Evolutionary conservation across 2,113 vertebrate genomes (phyloP), one percentile per base, ranked within the genome.

Genomic region (Pomatorhinus ruficollis): DNA sequence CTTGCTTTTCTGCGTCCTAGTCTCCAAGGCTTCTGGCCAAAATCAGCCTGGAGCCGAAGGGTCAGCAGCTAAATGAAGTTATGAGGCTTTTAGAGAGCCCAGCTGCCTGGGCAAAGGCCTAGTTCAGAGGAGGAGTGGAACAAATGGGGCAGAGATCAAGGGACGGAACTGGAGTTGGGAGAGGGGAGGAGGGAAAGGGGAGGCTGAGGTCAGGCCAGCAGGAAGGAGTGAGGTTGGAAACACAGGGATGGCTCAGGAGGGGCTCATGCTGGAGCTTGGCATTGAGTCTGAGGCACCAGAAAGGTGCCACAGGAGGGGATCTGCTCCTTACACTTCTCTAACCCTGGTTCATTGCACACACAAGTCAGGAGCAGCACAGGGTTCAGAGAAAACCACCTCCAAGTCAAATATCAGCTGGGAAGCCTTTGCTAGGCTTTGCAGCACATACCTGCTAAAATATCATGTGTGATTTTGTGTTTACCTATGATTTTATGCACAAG

Each of bases 1-100:
- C 57, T 75, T 96, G 75, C 50, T 44, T 31, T 83, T 93, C 61
- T 72, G 9, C 14, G 6, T 83, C 40, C 44, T 66, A 17, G 4
- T 64, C 9, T 83, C 50, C 52, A 70, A 78, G 52, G 47, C 68
- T 78, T 81, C 31, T 11, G 28, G 90, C 76, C 76, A 94, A 93
- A 93, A 75, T 71, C 64, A 81, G 13, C 68, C 76, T 2, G 2
- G 28, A 88, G 47, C 23, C 0, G 0, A 80, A 75, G 39, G 64
- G 37, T 66, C 71, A 66, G 54, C 75, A 86, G 64, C 63, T 78
- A 65, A 85, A 88, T 1, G 2, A 85, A 94, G 56, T 77, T 6
- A 25, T 1, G 19, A 80, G 33, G 63, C 8, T 88, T 87, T 79
- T 21, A 74, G 53, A 74, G 54, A 91, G 39, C 11, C 33, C 1